Evolutionary conservation across 1,140 invertebrate genomes (phyloP).

Genomic region (Drosophila dunni): DNA sequence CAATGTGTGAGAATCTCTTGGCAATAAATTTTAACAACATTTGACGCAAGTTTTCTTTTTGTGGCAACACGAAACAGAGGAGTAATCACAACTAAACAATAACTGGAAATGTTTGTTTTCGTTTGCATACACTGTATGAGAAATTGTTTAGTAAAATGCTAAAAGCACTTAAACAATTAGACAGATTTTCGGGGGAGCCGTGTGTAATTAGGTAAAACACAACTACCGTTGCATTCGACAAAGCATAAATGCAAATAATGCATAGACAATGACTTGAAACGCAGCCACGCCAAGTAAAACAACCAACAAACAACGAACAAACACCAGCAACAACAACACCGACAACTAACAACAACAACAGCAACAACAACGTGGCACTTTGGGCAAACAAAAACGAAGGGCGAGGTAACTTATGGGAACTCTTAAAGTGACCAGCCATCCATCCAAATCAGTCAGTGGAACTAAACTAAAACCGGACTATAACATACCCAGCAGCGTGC

Average conservation of each 20-base stretch:
- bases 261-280: conserved; percentile 34
- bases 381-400: conserved; percentile 45
- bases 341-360: conserved; percentile 18
- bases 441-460: conserved; percentile 15
- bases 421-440: conserved; percentile 47
- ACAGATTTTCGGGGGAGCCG: conserved; percentile 50
- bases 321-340: conserved; percentile 12
- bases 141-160: conserved; percentile 79
- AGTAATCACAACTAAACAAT: conserved; percentile 47
- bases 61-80: background rate
- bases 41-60: conserved; percentile 37
- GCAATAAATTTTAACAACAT: conserved; percentile 68
- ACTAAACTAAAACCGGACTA: background rate
- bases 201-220: conserved; percentile 81
- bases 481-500: background rate
- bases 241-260: conserved; percentile 68
- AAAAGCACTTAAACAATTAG: conserved; percentile 82
- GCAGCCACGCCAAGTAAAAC: conserved; percentile 29
- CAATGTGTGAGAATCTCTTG: conserved; percentile 79
- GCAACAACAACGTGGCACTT: conserved; percentile 40
- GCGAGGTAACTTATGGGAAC: conserved; percentile 72
- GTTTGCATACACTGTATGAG: conserved; percentile 50
- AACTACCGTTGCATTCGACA: conserved; percentile 59
- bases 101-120: conserved; percentile 55
- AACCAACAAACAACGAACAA: conserved; percentile 1